These are phyloP conservation scores for Corythornis cristatus DNA, from an alignment of 2,113 vertebrate genomes.

Conservation along the genomic window DNA sequence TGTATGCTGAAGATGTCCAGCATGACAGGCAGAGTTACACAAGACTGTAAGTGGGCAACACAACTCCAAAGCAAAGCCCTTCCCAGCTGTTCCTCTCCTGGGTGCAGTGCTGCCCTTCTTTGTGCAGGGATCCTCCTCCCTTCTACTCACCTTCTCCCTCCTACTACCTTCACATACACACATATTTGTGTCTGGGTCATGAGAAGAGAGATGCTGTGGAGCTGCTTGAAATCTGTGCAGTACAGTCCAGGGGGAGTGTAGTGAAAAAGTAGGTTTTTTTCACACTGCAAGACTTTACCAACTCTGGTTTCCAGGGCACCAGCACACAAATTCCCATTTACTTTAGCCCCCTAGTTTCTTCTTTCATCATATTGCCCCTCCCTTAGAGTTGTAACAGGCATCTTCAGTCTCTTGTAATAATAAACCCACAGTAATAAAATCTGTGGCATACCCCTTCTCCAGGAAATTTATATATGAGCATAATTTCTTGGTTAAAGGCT, in stretches of 20 bases:
- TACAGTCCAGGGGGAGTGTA: neutral
- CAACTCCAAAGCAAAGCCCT: neutral
- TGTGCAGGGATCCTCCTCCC: neutral
- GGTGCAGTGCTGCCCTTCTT: neutral
- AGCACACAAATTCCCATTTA: neutral
- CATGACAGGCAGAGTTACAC: neutral
- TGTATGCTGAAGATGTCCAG: neutral
- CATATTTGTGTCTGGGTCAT: neutral
- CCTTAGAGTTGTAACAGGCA: neutral
- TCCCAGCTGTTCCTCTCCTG: neutral
- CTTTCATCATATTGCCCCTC: neutral
- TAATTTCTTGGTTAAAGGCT: neutral
- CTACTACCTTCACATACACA: accelerated
- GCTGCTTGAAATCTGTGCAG: neutral
- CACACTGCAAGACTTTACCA: neutral
- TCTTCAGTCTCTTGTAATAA: neutral
- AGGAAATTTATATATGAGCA: neutral
- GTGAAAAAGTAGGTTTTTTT: neutral
- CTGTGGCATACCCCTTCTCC: neutral
- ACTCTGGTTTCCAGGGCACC: neutral
- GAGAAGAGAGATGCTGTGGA: accelerated
- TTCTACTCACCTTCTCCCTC: neutral
- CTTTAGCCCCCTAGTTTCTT: neutral
- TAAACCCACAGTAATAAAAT: neutral
- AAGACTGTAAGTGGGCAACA: neutral